Evolutionary conservation across 2,888 invertebrate genomes (phyloP).

Genomic region (Coenonympha glycerion): DNA sequence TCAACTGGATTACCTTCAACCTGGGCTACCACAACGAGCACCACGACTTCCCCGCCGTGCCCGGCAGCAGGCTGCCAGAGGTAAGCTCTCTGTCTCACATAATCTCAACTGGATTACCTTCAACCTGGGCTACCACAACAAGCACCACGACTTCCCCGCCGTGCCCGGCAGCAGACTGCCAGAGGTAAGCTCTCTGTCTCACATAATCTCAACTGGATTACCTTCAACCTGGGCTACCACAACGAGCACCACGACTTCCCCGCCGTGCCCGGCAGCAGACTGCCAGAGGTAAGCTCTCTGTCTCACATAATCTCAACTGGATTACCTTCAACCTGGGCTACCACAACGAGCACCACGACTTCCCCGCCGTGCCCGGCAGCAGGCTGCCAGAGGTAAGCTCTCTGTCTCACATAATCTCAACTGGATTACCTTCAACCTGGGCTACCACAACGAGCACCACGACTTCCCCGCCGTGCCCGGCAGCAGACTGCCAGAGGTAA

Average conservation of each 20-base stretch:
- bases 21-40: constrained; percentile 99
- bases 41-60: constrained; percentile 98
- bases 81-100: constrained; percentile 76
- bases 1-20: constrained; percentile 98
- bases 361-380: constrained; percentile 96
- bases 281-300: constrained; percentile 86
- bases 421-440: constrained; percentile 98
- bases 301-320: no score
- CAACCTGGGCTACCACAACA: constrained; percentile 99
- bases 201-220: constrained; percentile 97
- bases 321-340: constrained; percentile 99
- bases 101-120: constrained; percentile 98
- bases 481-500: background rate
- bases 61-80: constrained; percentile 93
- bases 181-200: background rate
- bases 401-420: no score
- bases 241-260: constrained; percentile 99
- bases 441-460: constrained; percentile 99
- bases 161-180: constrained; percentile 79
- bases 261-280: constrained; percentile 92
- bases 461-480: constrained; percentile 98
- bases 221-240: constrained; percentile 99
- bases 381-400: constrained; percentile 87
- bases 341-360: constrained; percentile 99
- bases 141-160: constrained; percentile 99